Base-by-base conservation (phyloP, 2,888 invertebrate genomes). In the Acrobeloides nanus region DNA sequence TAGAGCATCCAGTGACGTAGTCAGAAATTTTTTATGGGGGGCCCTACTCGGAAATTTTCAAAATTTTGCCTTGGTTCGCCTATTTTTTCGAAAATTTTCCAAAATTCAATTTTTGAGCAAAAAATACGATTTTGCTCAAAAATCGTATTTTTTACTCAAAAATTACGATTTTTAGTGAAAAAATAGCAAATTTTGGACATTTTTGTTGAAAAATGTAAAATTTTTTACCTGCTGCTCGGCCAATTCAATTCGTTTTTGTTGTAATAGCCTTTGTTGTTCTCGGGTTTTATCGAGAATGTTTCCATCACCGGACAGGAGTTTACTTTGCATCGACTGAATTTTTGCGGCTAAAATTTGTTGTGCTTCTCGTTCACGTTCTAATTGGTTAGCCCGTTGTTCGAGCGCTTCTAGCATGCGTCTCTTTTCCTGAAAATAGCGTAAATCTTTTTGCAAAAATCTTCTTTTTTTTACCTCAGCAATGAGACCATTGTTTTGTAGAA, bases 261-360 rank as follows among this genome's bases (percentile, higher is more conserved):
- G 89, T 44, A 97, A 78, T 46, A 86, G 85, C 58, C 85, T 80
- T 75, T 92, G 89, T 66, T 89, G 89, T 74, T 92, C 87, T 74
- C 89, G 89, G 17, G 95, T 89, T 69, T 90, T 87, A 75, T 92
- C 90, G 31, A 93, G 81, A 46, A 97, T 86, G 75, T 90, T 89
- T 74, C 87, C 88, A 1, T 56, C 54, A 8, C 61, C 66, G 62
- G 85, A 84, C 38, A 99, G 83, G 74, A 97, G 82, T 68, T 95
- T 87, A 67, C 88, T 89, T 75, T 97, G 93, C 71, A 97, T 81
- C 50, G 86, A 83, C 62, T 75, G 51, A 27, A 73, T 65, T 46
- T 61, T 59, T 15, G 56, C 59, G 1, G 56, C 59, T 8, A 72
- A 61, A 12, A 51, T 48, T 21, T 50, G 17, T 31, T 65, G 64